phyloP scores from a whole-genome alignment of 35 echinoderm and acorn worm genomes.

The Eucidaris tribuloides region DNA sequence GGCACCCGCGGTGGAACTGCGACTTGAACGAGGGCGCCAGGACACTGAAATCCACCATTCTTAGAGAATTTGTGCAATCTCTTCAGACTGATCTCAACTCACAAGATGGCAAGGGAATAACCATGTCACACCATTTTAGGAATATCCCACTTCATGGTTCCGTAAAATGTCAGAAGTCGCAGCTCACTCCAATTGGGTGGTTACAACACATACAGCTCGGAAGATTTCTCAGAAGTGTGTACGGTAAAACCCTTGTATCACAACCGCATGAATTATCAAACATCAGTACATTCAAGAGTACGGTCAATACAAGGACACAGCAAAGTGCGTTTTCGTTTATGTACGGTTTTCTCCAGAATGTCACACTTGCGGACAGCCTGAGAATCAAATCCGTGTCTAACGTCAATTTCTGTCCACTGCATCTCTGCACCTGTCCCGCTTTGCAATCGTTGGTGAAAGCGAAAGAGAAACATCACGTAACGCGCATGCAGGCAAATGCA shows the following conservation, averaged over 20 bases:
- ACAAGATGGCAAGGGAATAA: not conserved
- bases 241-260: conserved; percentile 9
- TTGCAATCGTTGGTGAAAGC: not conserved
- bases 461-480: conserved; percentile 17
- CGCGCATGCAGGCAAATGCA: not conserved
- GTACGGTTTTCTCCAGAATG: conserved; percentile 37
- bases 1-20: conserved; percentile 46
- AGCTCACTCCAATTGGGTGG: conserved; percentile 57
- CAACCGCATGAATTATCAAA: not conserved
- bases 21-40: conserved; percentile 1
- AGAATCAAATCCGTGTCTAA: not conserved
- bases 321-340: conserved; percentile 68
- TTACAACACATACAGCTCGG: conserved; percentile 54
- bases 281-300: conserved; percentile 21
- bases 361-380: not conserved
- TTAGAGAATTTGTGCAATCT: not conserved
- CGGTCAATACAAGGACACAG: conserved; percentile 40
- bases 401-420: conserved; percentile 38
- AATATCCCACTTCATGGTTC: conserved; percentile 6
- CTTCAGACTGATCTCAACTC: not conserved
- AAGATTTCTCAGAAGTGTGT: conserved; percentile 1
- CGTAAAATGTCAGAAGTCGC: conserved; percentile 6
- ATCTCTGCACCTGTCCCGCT: conserved; percentile 30
- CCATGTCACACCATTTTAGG: not conserved
- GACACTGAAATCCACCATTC: not conserved